Evolutionary conservation across 2,113 vertebrate genomes (phyloP).

Genomic region (Brachypodius melanocephalos): DNA sequence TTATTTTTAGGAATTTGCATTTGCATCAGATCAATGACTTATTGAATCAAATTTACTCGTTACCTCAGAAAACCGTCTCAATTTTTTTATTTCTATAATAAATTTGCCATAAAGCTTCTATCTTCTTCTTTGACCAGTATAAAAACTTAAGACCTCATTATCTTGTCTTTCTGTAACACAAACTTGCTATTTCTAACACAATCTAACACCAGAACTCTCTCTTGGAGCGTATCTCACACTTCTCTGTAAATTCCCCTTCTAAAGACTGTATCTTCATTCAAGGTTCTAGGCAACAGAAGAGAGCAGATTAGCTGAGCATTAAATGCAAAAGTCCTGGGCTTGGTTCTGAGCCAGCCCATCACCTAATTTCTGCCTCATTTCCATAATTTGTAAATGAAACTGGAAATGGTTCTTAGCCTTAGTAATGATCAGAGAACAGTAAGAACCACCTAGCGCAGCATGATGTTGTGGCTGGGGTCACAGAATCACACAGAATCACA

Average conservation of each 20-base stretch:
- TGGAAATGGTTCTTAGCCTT: neutral
- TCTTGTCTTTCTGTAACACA: neutral
- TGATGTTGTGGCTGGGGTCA: neutral
- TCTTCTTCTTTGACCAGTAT: neutral
- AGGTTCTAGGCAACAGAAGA: neutral
- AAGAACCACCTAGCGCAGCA: neutral
- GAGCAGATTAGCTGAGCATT: neutral
- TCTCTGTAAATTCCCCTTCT: neutral
- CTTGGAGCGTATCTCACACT: neutral
- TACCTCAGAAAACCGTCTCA: neutral
- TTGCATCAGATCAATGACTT: neutral
- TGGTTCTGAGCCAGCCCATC: neutral
- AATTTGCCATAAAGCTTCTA: neutral
- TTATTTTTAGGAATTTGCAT: slow-evolving; percentile 28
- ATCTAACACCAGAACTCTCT: neutral
- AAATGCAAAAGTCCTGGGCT: neutral
- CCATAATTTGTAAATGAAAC: neutral
- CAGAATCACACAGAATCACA: neutral
- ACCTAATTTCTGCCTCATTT: neutral
- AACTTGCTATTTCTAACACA: neutral
- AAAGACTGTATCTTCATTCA: neutral
- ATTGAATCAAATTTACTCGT: neutral
- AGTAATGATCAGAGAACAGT: neutral
- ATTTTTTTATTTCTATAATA: neutral
- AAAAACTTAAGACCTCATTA: neutral